Conservation (phyloP, 1,140 invertebrate species). For the Temnothorax curvispinosus region DNA sequence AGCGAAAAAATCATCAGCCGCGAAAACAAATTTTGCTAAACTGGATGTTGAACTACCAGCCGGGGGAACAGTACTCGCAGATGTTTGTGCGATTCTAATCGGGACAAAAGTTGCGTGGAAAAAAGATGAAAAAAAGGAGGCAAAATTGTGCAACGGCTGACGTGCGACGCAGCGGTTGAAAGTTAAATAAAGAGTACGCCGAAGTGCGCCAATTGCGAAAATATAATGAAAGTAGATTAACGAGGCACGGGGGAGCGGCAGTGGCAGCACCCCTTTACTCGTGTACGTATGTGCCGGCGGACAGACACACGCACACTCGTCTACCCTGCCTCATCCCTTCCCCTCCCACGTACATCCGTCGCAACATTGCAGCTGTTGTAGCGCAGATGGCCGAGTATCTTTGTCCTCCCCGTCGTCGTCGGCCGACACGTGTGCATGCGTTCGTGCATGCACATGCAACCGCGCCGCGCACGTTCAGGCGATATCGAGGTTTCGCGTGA, state of each 20-base stretch:
- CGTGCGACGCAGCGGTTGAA: background rate
- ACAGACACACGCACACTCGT: background rate
- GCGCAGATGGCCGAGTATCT: conserved; percentile 74
- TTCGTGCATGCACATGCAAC: conserved; percentile 51
- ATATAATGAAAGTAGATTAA: conserved; percentile 71
- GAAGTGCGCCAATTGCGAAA: conserved; percentile 69
- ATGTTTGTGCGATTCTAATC: conserved; percentile 25
- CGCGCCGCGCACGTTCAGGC: conserved; percentile 26
- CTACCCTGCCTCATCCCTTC: background rate
- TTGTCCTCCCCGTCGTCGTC: conserved; percentile 51
- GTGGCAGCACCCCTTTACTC: conserved; percentile 43
- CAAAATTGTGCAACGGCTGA: conserved; percentile 38
- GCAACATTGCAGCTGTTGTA: conserved; percentile 74
- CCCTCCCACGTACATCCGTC: conserved; percentile 55
- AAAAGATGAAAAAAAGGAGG: background rate
- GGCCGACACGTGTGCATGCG: conserved; percentile 48
- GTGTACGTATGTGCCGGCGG: background rate
- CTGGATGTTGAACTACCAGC: background rate
- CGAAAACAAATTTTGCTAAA: background rate
- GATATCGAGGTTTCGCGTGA: conserved; percentile 25
- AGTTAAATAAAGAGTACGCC: conserved; percentile 52
- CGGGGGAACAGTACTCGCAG: background rate
- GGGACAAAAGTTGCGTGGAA: conserved; percentile 9
- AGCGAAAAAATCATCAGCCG: background rate
- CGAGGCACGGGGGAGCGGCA: conserved; percentile 30